phyloP scores from a whole-genome alignment of 2,113 vertebrate genomes.

The Entelurus aequoreus region DNA sequence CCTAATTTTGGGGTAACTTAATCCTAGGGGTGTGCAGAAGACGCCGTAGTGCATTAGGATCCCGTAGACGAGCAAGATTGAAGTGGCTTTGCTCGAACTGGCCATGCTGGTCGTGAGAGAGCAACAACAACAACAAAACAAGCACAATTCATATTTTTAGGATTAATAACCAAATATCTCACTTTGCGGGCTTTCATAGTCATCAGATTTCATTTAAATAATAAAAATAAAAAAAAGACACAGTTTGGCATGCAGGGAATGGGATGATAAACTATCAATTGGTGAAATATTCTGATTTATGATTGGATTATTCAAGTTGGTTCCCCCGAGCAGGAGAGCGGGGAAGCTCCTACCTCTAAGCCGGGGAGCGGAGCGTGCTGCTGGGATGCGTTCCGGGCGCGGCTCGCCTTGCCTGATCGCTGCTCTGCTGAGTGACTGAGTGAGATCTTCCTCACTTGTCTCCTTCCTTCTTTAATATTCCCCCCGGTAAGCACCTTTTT shows the following conservation, averaged over 20 bases:
- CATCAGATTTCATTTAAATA: too few relatives aligned
- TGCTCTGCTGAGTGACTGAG: conserved; percentile 30
- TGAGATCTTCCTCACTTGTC: conserved; percentile 76
- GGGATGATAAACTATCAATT: too few relatives aligned
- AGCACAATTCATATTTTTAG: background rate
- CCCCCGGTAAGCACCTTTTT: conserved; percentile 56
- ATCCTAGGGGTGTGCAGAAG: conserved; percentile 88
- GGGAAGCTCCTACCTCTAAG: conserved; percentile 68
- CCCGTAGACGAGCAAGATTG: conserved; percentile 91
- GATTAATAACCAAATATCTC: background rate
- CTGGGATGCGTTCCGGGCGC: conserved; percentile 64
- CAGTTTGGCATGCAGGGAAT: background rate
- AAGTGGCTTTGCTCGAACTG: conserved; percentile 90
- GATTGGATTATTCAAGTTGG: too few relatives aligned
- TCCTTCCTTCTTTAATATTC: conserved; percentile 70
- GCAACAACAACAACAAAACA: conserved; percentile 14
- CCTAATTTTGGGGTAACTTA: conserved; percentile 92
- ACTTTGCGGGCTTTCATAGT: too few relatives aligned
- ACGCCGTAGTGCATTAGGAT: conserved; percentile 94
- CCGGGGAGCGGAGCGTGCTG: conserved; percentile 61
- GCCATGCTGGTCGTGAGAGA: conserved; percentile 79
- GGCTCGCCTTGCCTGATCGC: conserved; percentile 57
- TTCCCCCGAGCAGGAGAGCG: background rate
- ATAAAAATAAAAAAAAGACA: too few relatives aligned
- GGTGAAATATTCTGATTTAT: too few relatives aligned